phyloP scores from a whole-genome alignment of 2,797 vertebrate genomes.

The Acanthurus leucopareius region DNA sequence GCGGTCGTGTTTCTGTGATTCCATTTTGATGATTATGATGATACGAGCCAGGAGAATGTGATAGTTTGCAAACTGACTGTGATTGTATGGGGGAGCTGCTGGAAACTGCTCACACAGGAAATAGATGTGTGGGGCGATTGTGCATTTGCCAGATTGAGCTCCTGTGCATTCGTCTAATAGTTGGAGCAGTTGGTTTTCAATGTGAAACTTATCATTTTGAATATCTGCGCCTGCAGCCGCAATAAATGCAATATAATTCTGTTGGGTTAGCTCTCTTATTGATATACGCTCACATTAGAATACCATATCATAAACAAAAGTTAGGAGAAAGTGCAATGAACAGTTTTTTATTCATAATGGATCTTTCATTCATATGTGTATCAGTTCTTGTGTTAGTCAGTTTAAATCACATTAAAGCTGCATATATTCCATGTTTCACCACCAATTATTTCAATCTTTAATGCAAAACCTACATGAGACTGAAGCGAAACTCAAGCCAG shows the following conservation, averaged over 20 bases:
- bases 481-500: slow-evolving; percentile 15
- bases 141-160: slow-evolving; percentile 44
- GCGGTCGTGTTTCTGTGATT: slow-evolving; percentile 62
- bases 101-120: slow-evolving; percentile 55
- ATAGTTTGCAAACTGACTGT: slow-evolving; percentile 52
- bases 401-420: slow-evolving; percentile 12
- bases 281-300: slow-evolving; percentile 16
- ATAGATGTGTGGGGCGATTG: slow-evolving; percentile 42
- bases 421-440: background rate
- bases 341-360: slow-evolving; percentile 21
- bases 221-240: slow-evolving; percentile 36
- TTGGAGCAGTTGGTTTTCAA: slow-evolving; percentile 41
- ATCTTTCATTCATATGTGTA: slow-evolving; percentile 27
- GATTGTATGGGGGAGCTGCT: slow-evolving; percentile 31
- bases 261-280: slow-evolving; percentile 31
- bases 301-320: slow-evolving; percentile 25
- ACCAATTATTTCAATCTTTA: slow-evolving; percentile 5
- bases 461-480: slow-evolving; percentile 23
- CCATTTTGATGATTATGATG: slow-evolving; percentile 64
- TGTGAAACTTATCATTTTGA: slow-evolving; percentile 34
- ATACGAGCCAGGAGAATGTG: slow-evolving; percentile 58
- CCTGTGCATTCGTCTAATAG: slow-evolving; percentile 50
- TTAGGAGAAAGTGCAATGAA: slow-evolving; percentile 37
- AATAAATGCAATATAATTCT: slow-evolving; percentile 48
- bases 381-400: background rate